Percentiles rank a stretch among this genome's conserved stretches.
These are phyloP conservation scores for Tanypteryx hageni DNA, from an alignment of 2,888 invertebrate species.

Conservation along the genomic window DNA sequence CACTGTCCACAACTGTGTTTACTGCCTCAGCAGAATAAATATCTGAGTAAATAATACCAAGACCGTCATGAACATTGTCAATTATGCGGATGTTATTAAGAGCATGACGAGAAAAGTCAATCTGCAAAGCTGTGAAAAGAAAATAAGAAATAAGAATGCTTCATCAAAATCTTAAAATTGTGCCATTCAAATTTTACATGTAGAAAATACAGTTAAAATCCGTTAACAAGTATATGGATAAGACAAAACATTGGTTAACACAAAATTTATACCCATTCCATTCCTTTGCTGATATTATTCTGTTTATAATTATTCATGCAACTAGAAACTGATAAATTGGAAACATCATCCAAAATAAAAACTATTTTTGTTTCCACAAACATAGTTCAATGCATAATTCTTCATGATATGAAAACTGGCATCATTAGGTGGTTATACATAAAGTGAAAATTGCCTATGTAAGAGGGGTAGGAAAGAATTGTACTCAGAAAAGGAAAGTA, in stretches of 20 bases:
- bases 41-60: constrained; percentile 96
- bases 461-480: too few species aligned
- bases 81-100: constrained; percentile 88
- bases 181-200: background rate
- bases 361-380: too few species aligned
- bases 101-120: constrained; percentile 90
- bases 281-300: background rate
- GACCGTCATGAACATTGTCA: constrained; percentile 93
- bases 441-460: too few species aligned
- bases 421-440: too few species aligned
- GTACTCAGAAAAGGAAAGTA: too few species aligned
- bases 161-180: background rate
- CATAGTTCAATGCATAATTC: too few species aligned
- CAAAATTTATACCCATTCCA: background rate
- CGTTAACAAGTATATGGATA: constrained; percentile 25
- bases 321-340: too few species aligned
- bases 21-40: constrained; percentile 90
- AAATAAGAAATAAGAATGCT: constrained; percentile 42
- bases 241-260: too few species aligned
- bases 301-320: too few species aligned
- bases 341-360: too few species aligned
- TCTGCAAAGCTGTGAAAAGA: constrained; percentile 83
- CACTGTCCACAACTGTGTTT: constrained; percentile 89
- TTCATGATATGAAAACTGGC: too few species aligned
- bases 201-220: background rate